phyloP scores from a whole-genome alignment of 2,888 invertebrate species.

The Drosophila colorata region DNA sequence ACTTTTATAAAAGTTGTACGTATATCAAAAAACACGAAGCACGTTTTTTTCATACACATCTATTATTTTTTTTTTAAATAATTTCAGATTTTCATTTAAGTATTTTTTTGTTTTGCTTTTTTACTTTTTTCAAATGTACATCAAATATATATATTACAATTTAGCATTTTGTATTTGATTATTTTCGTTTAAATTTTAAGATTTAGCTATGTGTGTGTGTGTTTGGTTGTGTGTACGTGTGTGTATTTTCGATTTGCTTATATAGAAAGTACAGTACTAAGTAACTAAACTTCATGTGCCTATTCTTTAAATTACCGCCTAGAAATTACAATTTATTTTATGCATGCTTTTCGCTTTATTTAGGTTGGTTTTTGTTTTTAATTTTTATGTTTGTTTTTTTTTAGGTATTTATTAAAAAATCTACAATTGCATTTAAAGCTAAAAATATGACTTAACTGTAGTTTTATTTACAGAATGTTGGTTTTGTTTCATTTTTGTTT shows the following conservation, averaged over 20 bases:
- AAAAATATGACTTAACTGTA: constrained; percentile 85
- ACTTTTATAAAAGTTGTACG: constrained; percentile 61
- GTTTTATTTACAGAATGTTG: constrained; percentile 79
- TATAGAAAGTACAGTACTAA: constrained; percentile 79
- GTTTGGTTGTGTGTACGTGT: constrained; percentile 24
- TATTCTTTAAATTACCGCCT: constrained; percentile 72
- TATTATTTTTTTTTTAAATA: constrained; percentile 63
- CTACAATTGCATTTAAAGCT: constrained; percentile 84
- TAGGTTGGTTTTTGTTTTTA: constrained; percentile 31
- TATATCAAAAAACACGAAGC: constrained; percentile 71
- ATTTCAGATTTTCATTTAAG: constrained; percentile 51
- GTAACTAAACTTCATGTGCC: constrained; percentile 78
- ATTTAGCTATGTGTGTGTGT: constrained; percentile 74
- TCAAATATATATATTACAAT: constrained; percentile 77
- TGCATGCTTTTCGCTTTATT: constrained; percentile 42
- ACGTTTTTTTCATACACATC: constrained; percentile 55
- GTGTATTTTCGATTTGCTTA: constrained; percentile 46
- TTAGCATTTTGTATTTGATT: constrained; percentile 74
- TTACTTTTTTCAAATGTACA: constrained; percentile 64
- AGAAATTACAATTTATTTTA: constrained; percentile 72
- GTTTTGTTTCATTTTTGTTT: constrained; percentile 21
- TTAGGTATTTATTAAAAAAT: constrained; percentile 69
- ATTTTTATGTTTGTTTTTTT: constrained; percentile 19
- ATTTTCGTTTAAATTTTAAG: constrained; percentile 61
- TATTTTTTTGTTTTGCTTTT: constrained; percentile 41